Evolutionary conservation across 2,797 vertebrate species (phyloP).

Genomic region (Ctenochaetus hawaiiensis): DNA sequence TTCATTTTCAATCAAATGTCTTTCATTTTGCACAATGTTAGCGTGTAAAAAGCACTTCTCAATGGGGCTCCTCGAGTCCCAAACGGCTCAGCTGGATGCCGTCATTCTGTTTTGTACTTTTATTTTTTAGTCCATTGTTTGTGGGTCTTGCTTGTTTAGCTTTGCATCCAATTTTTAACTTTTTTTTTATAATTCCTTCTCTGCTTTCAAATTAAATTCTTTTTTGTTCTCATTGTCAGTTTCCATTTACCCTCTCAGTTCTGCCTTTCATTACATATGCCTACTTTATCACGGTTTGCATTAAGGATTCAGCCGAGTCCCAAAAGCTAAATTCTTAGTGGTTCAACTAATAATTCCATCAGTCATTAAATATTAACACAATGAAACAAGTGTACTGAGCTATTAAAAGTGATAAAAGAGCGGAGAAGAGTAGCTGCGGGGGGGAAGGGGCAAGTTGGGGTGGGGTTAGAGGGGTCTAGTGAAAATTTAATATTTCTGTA

Average conservation of each 20-base stretch:
- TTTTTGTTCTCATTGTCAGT: not conserved
- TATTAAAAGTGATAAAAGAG: slow-evolving; percentile 61
- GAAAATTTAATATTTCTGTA: slow-evolving; percentile 72
- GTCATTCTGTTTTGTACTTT: slow-evolving; percentile 15
- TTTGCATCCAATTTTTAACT: no score
- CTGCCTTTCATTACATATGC: slow-evolving; percentile 33
- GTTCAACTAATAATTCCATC: slow-evolving; percentile 58
- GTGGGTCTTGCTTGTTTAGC: not conserved
- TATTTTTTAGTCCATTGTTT: slow-evolving; percentile 10
- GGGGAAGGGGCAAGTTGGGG: no score
- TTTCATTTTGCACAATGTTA: slow-evolving; percentile 29
- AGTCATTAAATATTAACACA: slow-evolving; percentile 76
- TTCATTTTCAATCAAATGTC: slow-evolving; percentile 27
- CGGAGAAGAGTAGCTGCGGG: slow-evolving; percentile 38
- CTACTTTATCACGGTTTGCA: not conserved
- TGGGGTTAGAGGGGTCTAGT: slow-evolving; percentile 56
- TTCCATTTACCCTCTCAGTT: slow-evolving; percentile 9
- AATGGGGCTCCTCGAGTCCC: not conserved
- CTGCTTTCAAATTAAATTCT: slow-evolving; percentile 15
- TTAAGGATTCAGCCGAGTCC: slow-evolving; percentile 42
- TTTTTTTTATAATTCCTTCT: slow-evolving; percentile 6
- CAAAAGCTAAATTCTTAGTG: slow-evolving; percentile 45
- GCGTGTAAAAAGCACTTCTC: slow-evolving; percentile 18
- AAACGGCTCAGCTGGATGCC: slow-evolving; percentile 31
- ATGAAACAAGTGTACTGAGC: slow-evolving; percentile 63